phyloP scores from a whole-genome alignment of 64 coral and sea anemone species.

The Astreopora myriophthalma region DNA sequence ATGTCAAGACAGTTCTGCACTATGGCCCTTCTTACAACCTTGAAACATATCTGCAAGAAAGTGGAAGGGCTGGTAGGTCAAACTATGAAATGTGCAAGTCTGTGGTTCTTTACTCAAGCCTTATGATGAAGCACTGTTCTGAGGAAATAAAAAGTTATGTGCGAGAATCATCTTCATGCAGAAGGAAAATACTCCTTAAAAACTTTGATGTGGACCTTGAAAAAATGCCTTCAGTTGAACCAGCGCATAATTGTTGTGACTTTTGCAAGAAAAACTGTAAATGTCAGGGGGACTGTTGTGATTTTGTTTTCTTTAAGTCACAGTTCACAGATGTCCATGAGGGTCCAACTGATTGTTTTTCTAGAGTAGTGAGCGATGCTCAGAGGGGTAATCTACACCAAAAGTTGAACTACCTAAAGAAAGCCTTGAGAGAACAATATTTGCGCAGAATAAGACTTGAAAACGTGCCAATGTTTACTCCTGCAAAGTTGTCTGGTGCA shows the following conservation, averaged over 20 bases:
- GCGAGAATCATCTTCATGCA: background rate
- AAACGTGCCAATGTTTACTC: background rate
- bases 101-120: conserved; percentile 13
- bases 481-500: conserved; percentile 11
- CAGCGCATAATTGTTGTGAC: background rate
- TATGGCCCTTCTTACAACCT: conserved; percentile 48
- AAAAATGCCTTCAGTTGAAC: background rate
- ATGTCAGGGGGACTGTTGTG: background rate
- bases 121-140: conserved; percentile 50
- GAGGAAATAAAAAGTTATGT: conserved; percentile 32
- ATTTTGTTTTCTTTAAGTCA: conserved; percentile 15
- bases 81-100: conserved; percentile 17
- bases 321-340: background rate
- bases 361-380: background rate
- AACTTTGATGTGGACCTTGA: background rate
- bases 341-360: background rate
- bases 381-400: background rate
- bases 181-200: background rate
- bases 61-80: conserved; percentile 47
- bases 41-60: conserved; percentile 53
- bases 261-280: background rate
- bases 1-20: background rate
- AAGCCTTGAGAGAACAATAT: background rate
- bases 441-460: background rate
- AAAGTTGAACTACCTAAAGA: background rate